These are phyloP conservation scores for Mesorhabditis sp. DNA, from an alignment of 2,888 invertebrate species.

Conservation along the genomic window DNA sequence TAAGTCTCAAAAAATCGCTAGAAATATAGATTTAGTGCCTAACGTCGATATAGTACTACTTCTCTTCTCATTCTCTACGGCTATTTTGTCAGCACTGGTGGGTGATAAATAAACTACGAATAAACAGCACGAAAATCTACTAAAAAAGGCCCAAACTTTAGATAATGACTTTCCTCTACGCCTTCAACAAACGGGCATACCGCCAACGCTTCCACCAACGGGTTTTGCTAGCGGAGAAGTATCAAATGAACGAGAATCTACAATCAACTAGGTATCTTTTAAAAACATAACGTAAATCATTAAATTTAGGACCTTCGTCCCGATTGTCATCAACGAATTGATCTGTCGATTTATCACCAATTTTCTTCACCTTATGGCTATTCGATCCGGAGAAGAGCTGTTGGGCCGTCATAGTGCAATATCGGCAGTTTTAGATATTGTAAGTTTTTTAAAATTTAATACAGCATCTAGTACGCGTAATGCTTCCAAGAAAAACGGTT, in stretches of 20 bases:
- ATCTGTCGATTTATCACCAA: neutral
- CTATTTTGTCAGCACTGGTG: neutral
- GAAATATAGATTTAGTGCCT: neutral
- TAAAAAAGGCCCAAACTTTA: neutral
- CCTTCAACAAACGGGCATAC: slow-evolving; percentile 4
- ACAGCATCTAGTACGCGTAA: neutral
- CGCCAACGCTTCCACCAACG: neutral
- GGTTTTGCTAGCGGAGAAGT: neutral
- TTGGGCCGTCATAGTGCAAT: neutral
- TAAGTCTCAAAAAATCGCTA: neutral
- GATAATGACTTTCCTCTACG: neutral
- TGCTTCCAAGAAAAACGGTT: too few relatives aligned
- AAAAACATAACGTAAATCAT: neutral
- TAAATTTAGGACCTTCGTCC: slow-evolving; percentile 1
- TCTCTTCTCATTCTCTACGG: neutral
- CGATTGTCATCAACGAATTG: slow-evolving; percentile 4
- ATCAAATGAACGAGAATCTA: slow-evolving; percentile 4
- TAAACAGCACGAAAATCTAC: neutral
- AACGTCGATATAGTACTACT: neutral
- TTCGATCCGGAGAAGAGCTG: slow-evolving; percentile 2
- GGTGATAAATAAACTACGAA: neutral
- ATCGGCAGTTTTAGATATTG: neutral
- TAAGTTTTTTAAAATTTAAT: neutral
- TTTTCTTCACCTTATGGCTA: slow-evolving; percentile 1
- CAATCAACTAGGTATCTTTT: neutral